phyloP scores from a whole-genome alignment of 2,797 vertebrate genomes.

The Smutsia temminckii region DNA sequence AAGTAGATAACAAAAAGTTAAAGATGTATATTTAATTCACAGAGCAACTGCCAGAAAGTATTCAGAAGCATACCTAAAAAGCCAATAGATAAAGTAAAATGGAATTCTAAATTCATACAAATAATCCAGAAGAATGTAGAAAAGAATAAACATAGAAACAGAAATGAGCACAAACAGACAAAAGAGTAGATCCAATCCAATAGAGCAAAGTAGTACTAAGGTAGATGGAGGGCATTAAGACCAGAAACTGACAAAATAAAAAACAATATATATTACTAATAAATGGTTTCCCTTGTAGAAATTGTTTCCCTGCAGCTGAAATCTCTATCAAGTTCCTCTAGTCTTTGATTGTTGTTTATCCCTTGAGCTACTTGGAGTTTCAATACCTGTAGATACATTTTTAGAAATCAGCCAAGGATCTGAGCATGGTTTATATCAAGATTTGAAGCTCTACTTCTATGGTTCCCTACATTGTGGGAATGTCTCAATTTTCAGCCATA shows the following conservation, averaged over 20 bases:
- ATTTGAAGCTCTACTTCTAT: background rate
- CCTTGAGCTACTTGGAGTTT: background rate
- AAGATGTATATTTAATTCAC: background rate
- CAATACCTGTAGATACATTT: background rate
- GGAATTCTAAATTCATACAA: background rate
- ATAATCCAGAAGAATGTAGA: background rate
- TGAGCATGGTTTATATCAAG: background rate
- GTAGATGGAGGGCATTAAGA: background rate
- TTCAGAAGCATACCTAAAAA: background rate
- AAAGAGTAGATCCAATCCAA: background rate
- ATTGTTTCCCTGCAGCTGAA: background rate
- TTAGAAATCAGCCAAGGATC: constrained; percentile 11
- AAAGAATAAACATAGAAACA: background rate
- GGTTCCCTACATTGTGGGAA: background rate
- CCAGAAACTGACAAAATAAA: background rate
- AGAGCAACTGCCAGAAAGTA: background rate
- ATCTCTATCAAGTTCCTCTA: background rate
- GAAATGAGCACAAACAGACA: background rate
- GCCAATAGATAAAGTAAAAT: background rate
- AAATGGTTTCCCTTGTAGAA: background rate
- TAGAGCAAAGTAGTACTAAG: background rate
- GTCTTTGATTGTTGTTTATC: background rate
- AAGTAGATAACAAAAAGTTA: background rate
- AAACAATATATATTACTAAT: background rate
- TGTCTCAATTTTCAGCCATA: background rate